These are phyloP conservation scores for Trachelus tabidus DNA, from an alignment of 2,888 invertebrate genomes.

Conservation along the genomic window DNA sequence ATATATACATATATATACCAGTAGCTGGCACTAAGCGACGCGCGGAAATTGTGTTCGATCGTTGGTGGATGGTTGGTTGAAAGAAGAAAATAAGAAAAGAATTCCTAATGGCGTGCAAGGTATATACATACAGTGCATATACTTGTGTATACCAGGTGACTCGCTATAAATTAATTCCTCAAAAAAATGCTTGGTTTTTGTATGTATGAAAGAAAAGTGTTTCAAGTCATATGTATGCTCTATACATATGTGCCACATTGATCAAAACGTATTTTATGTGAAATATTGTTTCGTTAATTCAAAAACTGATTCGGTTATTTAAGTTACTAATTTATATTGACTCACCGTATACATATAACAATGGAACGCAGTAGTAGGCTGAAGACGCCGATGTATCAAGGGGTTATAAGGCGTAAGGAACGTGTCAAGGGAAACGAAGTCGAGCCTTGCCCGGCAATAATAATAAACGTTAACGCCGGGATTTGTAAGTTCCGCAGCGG, in stretches of 20 bases:
- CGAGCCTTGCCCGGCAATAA: neutral
- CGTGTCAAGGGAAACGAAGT: neutral
- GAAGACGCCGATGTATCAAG: neutral
- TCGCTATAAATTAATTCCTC: neutral
- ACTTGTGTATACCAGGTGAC: neutral
- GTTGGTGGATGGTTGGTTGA: too few relatives aligned
- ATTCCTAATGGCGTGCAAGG: too few relatives aligned
- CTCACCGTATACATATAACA: neutral
- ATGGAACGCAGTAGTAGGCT: neutral
- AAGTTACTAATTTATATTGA: neutral
- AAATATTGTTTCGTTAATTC: neutral
- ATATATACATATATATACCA: too few relatives aligned
- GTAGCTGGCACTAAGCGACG: too few relatives aligned
- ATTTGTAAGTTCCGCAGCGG: constrained; percentile 1
- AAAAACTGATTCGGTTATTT: neutral
- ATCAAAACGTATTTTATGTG: neutral
- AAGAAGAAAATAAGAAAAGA: too few relatives aligned
- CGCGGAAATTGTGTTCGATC: too few relatives aligned
- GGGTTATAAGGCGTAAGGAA: neutral
- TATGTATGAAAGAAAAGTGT: neutral
- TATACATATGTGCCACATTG: too few relatives aligned
- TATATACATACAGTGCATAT: neutral
- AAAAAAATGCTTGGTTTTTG: neutral
- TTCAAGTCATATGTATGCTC: neutral
- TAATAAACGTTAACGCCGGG: neutral